These are phyloP conservation scores for Ypsolopha scabrella DNA, from an alignment of 2,888 invertebrate species.

Conservation along the genomic window DNA sequence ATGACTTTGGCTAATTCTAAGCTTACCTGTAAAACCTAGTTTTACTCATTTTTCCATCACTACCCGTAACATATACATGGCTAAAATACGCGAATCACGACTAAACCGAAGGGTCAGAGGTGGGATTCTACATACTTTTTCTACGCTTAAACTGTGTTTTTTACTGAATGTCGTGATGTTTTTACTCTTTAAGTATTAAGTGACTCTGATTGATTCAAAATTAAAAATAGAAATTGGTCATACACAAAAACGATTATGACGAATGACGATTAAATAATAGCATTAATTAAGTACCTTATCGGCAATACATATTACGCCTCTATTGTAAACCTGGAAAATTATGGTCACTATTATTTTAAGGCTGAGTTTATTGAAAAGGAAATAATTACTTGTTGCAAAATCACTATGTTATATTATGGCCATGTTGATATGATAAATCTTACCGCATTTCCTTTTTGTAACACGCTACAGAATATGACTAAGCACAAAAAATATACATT, in stretches of 20 bases:
- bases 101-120: not conserved
- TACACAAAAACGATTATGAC: constrained; percentile 4
- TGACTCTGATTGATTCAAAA: not conserved
- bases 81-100: no score
- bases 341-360: not conserved
- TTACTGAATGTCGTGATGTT: not conserved
- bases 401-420: constrained; percentile 6
- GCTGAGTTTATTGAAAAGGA: not conserved
- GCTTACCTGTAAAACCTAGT: no score
- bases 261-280: not conserved
- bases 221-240: not conserved
- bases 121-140: not conserved
- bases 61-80: no score
- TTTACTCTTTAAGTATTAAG: not conserved
- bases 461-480: constrained; percentile 26
- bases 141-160: not conserved
- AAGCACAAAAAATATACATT: constrained; percentile 40
- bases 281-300: constrained; percentile 32
- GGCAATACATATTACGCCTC: constrained; percentile 41
- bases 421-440: constrained; percentile 16
- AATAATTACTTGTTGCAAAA: not conserved
- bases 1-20: no score
- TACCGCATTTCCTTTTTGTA: constrained; percentile 35
- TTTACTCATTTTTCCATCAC: no score
- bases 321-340: constrained; percentile 44